These are phyloP conservation scores for Philotrypesis tridentata DNA, from an alignment of 1,140 invertebrate genomes.

Conservation along the genomic window DNA sequence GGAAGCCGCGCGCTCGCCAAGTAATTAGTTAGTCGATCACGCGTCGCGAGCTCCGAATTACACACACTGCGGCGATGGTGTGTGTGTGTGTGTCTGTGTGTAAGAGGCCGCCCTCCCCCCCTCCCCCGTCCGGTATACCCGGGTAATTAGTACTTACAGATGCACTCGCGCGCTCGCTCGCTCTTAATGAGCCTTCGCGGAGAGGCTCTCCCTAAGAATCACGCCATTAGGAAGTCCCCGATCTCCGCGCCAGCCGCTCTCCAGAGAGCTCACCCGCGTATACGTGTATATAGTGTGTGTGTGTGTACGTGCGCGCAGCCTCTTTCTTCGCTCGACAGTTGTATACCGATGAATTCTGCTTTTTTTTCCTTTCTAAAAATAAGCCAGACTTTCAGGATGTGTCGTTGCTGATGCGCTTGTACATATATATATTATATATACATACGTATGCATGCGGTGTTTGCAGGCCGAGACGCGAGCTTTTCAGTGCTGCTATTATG, in stretches of 20 bases:
- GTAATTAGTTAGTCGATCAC: constrained; percentile 64
- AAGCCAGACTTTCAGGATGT: background rate
- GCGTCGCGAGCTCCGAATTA: constrained; percentile 59
- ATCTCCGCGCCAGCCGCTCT: background rate
- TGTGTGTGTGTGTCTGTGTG: too few species aligned
- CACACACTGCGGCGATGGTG: too few species aligned
- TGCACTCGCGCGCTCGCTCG: constrained; percentile 66
- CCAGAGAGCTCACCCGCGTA: background rate
- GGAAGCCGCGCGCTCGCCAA: constrained; percentile 51
- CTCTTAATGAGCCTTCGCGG: constrained; percentile 64
- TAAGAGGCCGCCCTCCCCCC: too few species aligned
- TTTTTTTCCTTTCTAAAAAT: background rate
- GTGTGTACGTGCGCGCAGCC: too few species aligned
- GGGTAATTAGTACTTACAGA: constrained; percentile 72
- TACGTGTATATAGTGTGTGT: too few species aligned
- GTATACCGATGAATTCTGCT: background rate
- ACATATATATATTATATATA: constrained; percentile 2
- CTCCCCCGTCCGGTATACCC: too few species aligned
- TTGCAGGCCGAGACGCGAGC: too few species aligned
- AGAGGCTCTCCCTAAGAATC: constrained; percentile 40
- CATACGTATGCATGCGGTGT: background rate
- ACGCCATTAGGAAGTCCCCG: constrained; percentile 33
- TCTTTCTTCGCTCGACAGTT: background rate
- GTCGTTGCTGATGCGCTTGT: background rate
- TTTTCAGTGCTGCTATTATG: too few species aligned